These are phyloP conservation scores for Labia minor DNA, from an alignment of 2,888 invertebrate species.

Conservation along the genomic window DNA sequence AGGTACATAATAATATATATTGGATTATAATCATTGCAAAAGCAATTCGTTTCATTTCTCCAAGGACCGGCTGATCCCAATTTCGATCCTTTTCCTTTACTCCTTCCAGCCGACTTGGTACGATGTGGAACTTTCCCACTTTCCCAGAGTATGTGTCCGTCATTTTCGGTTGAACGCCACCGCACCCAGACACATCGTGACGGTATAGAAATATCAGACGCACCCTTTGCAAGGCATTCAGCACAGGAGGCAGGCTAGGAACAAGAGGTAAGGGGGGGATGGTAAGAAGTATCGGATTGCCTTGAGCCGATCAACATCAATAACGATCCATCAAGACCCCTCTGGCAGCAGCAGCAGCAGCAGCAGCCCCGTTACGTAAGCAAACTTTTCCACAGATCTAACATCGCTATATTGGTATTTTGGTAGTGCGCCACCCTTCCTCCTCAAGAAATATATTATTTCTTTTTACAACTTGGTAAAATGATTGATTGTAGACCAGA, in stretches of 20 bases:
- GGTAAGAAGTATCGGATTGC: conserved; percentile 2
- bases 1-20: not conserved
- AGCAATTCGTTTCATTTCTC: conserved; percentile 7
- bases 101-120: not conserved
- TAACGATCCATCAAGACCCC: conserved; percentile 1
- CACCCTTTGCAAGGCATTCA: not conserved
- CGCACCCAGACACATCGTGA: conserved; percentile 2
- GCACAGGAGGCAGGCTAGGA: not conserved
- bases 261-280: not conserved
- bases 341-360: too few species aligned
- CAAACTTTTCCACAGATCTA: not conserved
- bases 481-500: not conserved
- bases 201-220: conserved; percentile 13
- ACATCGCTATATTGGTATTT: not conserved
- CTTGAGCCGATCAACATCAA: conserved; percentile 13
- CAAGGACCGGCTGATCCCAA: conserved; percentile 13
- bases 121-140: conserved; percentile 2
- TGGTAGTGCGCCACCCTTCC: not conserved
- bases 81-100: not conserved
- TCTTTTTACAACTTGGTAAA: not conserved
- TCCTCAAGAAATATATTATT: conserved; percentile 1
- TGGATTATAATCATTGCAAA: not conserved
- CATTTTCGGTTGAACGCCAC: conserved; percentile 13
- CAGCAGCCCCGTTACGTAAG: not conserved
- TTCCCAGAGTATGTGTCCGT: conserved; percentile 7